Base-by-base conservation (phyloP, 2,797 vertebrate species). In the Falco concolor region DNA sequence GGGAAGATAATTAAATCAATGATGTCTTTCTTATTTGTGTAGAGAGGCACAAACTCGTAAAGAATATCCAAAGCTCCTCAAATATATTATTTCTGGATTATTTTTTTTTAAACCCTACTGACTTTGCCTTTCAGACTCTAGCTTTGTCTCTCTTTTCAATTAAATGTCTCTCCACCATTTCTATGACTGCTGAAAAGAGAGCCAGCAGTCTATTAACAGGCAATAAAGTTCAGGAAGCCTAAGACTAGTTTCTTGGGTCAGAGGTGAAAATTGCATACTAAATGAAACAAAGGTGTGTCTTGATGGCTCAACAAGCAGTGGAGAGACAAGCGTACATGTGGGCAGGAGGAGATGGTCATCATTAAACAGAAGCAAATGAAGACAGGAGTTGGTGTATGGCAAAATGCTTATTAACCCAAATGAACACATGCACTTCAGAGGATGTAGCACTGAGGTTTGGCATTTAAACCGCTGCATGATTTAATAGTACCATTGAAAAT, bases 211-310 rank as follows among this genome's bases (percentile, higher is more conserved):
- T 98, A 98, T 98, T 98, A 98, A 98, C 98, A 98, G 98, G 98
- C 98, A 98, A 98, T 98, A 98, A 98, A 98, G 98, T 98, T 98
- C 98, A 98, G 98, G 98, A 98, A 98, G 98, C 98, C 98, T 97
- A 98, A 97, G 98, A 98, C 98, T 98, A 98, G 98, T 98, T 98
- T 98, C 97, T 97, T 97, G 97, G 98, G 98, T 98, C 98, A 98
- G 98, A 98, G 98, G 98, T 98, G 98, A 98, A 98, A 98, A 98
- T 97, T 98, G 96, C 98, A 97, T 95, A 95, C 96, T 97, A 98
- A 98, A 98, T 98, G 97, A 98, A 98, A 98, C 98, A 98, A 98
- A 98, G 98, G 98, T 98, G 98, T 97, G 97, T 97, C 97, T 98
- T 98, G 98, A 98, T 97, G 97, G 93, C 96, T 98, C 96, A 96